Evolutionary conservation across 2,888 invertebrate species (phyloP).

Genomic region (Magallana nippona): DNA sequence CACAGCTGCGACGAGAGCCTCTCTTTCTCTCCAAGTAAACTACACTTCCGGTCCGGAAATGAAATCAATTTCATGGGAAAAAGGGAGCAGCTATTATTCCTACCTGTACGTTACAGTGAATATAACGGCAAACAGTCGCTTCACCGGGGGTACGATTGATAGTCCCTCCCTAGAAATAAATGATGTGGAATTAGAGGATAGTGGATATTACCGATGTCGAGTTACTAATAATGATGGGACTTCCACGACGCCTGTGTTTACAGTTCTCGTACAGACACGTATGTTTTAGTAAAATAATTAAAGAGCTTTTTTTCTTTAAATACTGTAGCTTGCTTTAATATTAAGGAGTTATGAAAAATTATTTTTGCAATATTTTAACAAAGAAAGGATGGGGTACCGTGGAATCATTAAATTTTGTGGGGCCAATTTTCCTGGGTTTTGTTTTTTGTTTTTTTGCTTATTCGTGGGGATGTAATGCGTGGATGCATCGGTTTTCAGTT

Average conservation of each 20-base stretch:
- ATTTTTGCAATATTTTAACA: too few species aligned
- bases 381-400: too few species aligned
- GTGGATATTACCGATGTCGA: neutral
- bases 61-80: neutral
- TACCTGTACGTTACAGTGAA: neutral
- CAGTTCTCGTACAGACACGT: neutral
- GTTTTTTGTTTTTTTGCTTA: too few species aligned
- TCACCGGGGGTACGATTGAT: neutral
- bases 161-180: neutral
- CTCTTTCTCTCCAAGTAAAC: neutral
- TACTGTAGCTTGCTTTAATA: too few species aligned
- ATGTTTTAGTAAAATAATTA: neutral
- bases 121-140: neutral
- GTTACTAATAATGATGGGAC: neutral
- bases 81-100: neutral
- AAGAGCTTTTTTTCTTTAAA: too few species aligned
- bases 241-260: neutral
- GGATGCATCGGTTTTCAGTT: too few species aligned
- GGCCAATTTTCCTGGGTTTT: too few species aligned
- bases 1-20: neutral
- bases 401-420: too few species aligned
- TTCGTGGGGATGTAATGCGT: too few species aligned
- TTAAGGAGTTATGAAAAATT: too few species aligned
- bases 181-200: neutral
- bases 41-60: conserved; percentile 11